Evolutionary conservation across 2,888 invertebrate genomes (phyloP), one percentile per base, ranked within the genome.

Genomic region (Ferdinandea cuprea): DNA sequence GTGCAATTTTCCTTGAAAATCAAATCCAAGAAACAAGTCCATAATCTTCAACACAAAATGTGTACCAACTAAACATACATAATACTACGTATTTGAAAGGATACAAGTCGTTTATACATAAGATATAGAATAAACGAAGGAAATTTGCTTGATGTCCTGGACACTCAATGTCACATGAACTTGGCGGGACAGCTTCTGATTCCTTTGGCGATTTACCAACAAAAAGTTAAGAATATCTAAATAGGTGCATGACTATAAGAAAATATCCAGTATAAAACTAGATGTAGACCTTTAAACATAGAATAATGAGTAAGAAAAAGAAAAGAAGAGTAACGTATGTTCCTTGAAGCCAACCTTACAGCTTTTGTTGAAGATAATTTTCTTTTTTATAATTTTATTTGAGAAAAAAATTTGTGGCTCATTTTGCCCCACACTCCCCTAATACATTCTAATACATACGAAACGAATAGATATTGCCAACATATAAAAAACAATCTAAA

Each of bases 1-100:
- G n/a, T 7, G 25, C 13, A 21, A 11, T 56, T 25, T 40, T 56
- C 37, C 15, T 13, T 40, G 40, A 15, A 56, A 37, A 56, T 37
- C 7, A 37, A 37, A 37, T 37, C 37, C 21, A 15, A 32, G 2
- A n/a, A 42, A 13, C 9, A 40, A 56, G 25, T 40, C 13, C 13
- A 37, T 25, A 40, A 25, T 56, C 13, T 13, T 56, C 21, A 56
- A 56, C 37, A 54, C n/a, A 56, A 13, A 35, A 30, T 52, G 30
- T 32, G 8, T 30, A 15, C 15, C 13, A 17, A 15, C 15, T 17
- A 17, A 15, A 30, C 4, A 32, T 30, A 52, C n/a, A 52, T 9
- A 28, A 30, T 9, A 11, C 7, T 30, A 32, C 9, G 9, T 17
- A 32, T 7, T 52, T 3, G 28, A 50, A n/a, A 7, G n/a, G n/a